Evolutionary conservation across 2,888 invertebrate species (phyloP), one percentile per base, ranked within the genome.

Genomic region (Pachydiplax longipennis): DNA sequence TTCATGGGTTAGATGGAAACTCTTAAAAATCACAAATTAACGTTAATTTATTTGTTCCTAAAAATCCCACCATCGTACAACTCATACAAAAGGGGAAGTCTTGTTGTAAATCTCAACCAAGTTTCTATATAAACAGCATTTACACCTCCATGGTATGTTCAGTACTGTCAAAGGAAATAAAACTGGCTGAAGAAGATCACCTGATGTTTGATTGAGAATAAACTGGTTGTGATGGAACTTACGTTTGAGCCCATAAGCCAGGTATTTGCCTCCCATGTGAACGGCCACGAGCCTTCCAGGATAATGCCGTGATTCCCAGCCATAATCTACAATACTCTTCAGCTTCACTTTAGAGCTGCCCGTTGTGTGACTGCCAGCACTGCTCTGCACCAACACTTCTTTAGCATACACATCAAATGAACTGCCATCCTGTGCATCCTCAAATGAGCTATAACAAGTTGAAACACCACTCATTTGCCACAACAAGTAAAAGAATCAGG

Each of bases 231-330:
- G 18, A 4, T 53, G 15, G 3, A 53, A 92, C 93, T 94, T 94
- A 98, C 98, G 97, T 96, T 97, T 98, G 92, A 99, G 96, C 91
- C 97, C 97, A 94, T 99, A 99, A 0, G 99, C 99, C 92, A 98
- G 95, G 94, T 97, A 97, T 93, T 97, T 97, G 91, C 98, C 97
- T 93, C 96, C 96, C 93, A 97, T 96, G 94, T 99, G 98, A 80
- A 98, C 97, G 15, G 98, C 98, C 80, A 99, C 96, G 91, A 99
- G 94, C 93, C 98, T 97, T 0, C 99, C 99, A 0, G 96, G 95
- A 93, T 98, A 98, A 93, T 97, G 97, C 92, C 97, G 96, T 82
- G 97, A 96, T 93, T 99, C 99, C 99, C 99, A 99, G 92, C 97
- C 97, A 94, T 97, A 99, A 93, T 98, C 98, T 37, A 98, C 98